Conservation (phyloP, 2,888 invertebrate species). For the Keiferia lycopersicella region DNA sequence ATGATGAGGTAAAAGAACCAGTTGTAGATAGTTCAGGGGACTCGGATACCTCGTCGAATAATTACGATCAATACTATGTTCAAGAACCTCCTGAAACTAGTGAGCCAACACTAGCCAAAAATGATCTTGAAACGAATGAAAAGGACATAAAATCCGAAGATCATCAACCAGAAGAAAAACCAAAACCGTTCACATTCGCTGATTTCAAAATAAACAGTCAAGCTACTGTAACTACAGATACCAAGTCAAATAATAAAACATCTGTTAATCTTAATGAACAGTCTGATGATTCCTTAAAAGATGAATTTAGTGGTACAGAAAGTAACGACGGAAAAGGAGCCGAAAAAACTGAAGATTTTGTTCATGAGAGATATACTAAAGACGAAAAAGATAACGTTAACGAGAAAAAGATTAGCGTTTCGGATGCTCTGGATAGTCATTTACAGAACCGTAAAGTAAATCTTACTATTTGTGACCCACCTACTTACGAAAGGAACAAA, state of each 20-base stretch:
- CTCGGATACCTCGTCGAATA: slow-evolving; percentile 65
- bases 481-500: slow-evolving; percentile 58
- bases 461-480: slow-evolving; percentile 66
- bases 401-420: slow-evolving; percentile 55
- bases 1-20: slow-evolving; percentile 58
- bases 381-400: slow-evolving; percentile 49
- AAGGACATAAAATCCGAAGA: neutral
- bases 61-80: slow-evolving; percentile 65
- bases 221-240: slow-evolving; percentile 42
- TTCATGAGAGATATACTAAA: slow-evolving; percentile 27
- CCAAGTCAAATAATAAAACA: slow-evolving; percentile 36
- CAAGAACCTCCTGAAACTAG: slow-evolving; percentile 41
- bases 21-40: slow-evolving; percentile 68
- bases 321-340: slow-evolving; percentile 30
- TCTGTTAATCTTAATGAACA: slow-evolving; percentile 32
- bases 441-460: slow-evolving; percentile 63
- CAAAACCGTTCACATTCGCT: slow-evolving; percentile 79
- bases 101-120: slow-evolving; percentile 33
- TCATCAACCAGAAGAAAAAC: slow-evolving; percentile 44
- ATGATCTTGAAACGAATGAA: slow-evolving; percentile 19
- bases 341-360: neutral
- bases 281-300: slow-evolving; percentile 32
- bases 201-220: slow-evolving; percentile 77
- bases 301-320: slow-evolving; percentile 29
- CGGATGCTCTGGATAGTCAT: slow-evolving; percentile 54